Conservation (phyloP, 2,888 invertebrate genomes). For the Autographa pulchrina region DNA sequence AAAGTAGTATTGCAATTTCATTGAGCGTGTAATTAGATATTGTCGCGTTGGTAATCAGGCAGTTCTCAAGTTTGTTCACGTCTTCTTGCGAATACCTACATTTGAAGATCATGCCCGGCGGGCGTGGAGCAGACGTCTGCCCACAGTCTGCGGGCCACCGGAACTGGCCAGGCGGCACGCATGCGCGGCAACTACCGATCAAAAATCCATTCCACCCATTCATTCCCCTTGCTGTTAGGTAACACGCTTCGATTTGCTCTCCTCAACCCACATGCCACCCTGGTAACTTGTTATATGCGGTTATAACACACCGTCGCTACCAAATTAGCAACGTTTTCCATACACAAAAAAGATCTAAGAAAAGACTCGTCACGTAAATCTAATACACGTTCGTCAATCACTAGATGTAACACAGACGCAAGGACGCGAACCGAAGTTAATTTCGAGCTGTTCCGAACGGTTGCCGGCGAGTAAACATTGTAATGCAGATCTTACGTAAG, state of each 20-base stretch:
- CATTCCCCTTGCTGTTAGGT: slow-evolving; percentile 64
- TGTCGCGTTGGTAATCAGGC: not conserved
- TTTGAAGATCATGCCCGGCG: not conserved
- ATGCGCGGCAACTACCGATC: slow-evolving; percentile 65
- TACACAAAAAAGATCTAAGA: slow-evolving; percentile 42
- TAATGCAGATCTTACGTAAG: slow-evolving; percentile 79
- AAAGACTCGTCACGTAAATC: slow-evolving; percentile 52
- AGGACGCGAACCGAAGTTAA: slow-evolving; percentile 65
- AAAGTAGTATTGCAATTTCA: not conserved
- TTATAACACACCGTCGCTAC: slow-evolving; percentile 40
- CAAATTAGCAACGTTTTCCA: slow-evolving; percentile 49
- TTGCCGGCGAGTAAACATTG: slow-evolving; percentile 69
- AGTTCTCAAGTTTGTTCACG: not conserved
- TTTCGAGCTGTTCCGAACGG: slow-evolving; percentile 71
- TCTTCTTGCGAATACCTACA: not conserved
- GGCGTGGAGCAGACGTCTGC: slow-evolving; percentile 13
- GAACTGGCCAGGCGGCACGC: slow-evolving; percentile 61
- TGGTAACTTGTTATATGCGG: slow-evolving; percentile 36
- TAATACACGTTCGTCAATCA: slow-evolving; percentile 56
- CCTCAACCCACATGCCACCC: slow-evolving; percentile 52
- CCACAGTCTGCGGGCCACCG: slow-evolving; percentile 28
- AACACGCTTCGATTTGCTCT: slow-evolving; percentile 60
- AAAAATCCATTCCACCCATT: slow-evolving; percentile 74
- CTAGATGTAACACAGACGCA: slow-evolving; percentile 55
- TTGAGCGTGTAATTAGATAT: not conserved